Base-by-base conservation (phyloP, 2,113 vertebrate species). In the Myodes glareolus region DNA sequence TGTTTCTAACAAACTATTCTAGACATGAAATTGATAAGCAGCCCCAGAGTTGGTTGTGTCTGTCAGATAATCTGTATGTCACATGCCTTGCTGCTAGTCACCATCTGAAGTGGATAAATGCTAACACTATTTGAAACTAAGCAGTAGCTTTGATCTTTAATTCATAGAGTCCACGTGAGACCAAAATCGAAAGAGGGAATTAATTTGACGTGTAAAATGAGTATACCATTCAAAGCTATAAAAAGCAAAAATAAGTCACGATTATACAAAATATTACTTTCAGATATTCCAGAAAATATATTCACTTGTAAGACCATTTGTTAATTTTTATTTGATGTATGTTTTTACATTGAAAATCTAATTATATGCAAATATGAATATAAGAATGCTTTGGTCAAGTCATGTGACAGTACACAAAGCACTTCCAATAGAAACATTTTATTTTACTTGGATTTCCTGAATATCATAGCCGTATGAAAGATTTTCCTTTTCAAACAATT, bases 281-380 rank as follows among this genome's bases (percentile, higher is more conserved):
- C 25, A n/a, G 47, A 82, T 68, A 94, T 96, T 91, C 52, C 39
- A 86, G 47, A 84, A 80, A 85, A 80, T 33, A 67, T 55, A 36
- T 36, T 36, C 2, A 91, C 14, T 8, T 29, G 2, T 5, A 63
- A 7, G 72, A 65, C 17, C 29, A 91, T 63, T 73, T 90, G 33
- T 45, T 65, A 88, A 36, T n/a, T 76, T 86, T 92, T 73, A 33
- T 82, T 88, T 29, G 16, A 17, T 92, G 3, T 27, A 78, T 0
- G 50, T 78, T 82, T 95, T 92, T 93, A 47, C 17, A 84, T 94
- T 75, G 33, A 80, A 97, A 95, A 97, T 7, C 9, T 72, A 36
- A 91, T 82, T 84, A 93, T 36, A 78, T 63, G 2, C 1, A 97
- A 95, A 93, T 68, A 61, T 4, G 3, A 75, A 39, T 39, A 63